Evolutionary conservation across 2,888 invertebrate species (phyloP), one percentile per base, ranked within the genome.

Genomic region (Xestia c-nigrum): DNA sequence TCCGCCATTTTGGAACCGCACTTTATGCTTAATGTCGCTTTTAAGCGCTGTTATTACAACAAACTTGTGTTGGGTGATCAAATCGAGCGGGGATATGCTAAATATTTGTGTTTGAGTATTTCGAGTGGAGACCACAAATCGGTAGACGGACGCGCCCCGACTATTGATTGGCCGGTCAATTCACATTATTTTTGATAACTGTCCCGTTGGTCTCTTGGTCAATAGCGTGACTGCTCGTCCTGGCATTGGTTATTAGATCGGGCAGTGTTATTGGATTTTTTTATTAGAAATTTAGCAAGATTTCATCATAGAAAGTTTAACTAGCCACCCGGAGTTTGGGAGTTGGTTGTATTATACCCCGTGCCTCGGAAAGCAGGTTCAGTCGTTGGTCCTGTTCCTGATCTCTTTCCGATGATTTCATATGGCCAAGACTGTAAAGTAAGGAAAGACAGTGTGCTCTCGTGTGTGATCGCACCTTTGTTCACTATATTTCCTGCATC

Each of bases 1-100:
- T 67, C 67, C 69, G 66, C 69, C 59, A 76, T 76, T 31, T 83
- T 83, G 75, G 43, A 57, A 64, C 50, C 55, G 63, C 67, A 82
- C 46, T 81, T 67, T n/a, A 82, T 64, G 31, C 50, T 68, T 64
- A 68, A 57, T 68, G 61, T 24, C 38, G 43, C 50, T 57, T 43
- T 78, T 84, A 67, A 68, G 65, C 24, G 21, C 19, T 52, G 21
- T n/a, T 46, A 73, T 65, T 59, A 52, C 65, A 64, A 57, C 47
- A 21, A 50, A 40, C 40, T 65, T 31, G 21, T 65, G 57, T 72
- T 71, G 4, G 9, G 50, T 43, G 16, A 14, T 64, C 4, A 24
- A 19, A 72, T 38, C 14, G 46, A 52, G 38, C 24, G 16, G 38
- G 3, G 5, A 16, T 71, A 55, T 40, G 16, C 31, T 52, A 19